Evolutionary conservation across 2,888 invertebrate genomes (phyloP).

Genomic region (Chrysolina haemoptera): DNA sequence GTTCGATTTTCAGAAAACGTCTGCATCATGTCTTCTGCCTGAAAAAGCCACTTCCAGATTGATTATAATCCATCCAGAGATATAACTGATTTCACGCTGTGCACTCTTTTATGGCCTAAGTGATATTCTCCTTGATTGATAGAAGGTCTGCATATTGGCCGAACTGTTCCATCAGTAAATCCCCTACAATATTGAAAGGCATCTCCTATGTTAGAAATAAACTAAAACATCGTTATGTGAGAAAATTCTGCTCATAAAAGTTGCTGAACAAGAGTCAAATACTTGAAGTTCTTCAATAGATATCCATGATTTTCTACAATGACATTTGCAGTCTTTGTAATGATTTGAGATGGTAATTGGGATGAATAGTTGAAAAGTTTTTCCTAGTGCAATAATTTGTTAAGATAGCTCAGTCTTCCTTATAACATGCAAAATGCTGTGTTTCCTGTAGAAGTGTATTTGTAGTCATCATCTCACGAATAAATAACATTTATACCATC

Average conservation of each 20-base stretch:
- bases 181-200: not conserved
- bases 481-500: not conserved
- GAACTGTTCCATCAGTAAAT: not conserved
- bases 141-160: not conserved
- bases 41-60: slow-evolving; percentile 42
- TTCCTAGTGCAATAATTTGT: no score
- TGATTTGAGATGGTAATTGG: not conserved
- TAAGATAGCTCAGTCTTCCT: no score
- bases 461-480: not conserved
- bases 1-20: slow-evolving; percentile 16
- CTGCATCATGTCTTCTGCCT: slow-evolving; percentile 50
- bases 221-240: no score
- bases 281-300: not conserved
- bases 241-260: no score
- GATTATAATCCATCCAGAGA: slow-evolving; percentile 11
- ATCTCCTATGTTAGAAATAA: not conserved
- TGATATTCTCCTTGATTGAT: not conserved
- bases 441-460: no score
- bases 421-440: no score
- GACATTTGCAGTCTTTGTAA: not conserved
- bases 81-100: not conserved
- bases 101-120: not conserved
- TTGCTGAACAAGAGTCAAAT: not conserved
- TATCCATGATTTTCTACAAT: not conserved
- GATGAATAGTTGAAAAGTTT: no score